Conservation (phyloP, 2,113 vertebrate species). For the Peromyscus californicus region DNA sequence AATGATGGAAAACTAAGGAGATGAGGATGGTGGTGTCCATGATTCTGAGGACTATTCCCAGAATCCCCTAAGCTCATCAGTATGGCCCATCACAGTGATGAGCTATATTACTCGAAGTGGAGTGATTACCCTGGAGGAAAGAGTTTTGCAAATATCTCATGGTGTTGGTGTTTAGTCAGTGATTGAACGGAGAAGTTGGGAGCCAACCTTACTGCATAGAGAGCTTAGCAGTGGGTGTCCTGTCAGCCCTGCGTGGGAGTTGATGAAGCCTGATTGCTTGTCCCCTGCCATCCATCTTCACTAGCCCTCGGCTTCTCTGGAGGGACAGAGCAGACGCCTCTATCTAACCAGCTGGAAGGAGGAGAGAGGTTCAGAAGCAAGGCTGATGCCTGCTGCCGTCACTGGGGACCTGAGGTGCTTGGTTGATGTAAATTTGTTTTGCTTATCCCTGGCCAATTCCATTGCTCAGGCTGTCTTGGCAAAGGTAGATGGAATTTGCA, state of each 20-base stretch:
- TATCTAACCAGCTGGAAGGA: neutral
- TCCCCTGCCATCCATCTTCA: neutral
- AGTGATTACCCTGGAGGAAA: neutral
- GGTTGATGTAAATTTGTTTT: neutral
- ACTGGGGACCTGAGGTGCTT: neutral
- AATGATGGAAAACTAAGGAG: neutral
- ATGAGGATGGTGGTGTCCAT: neutral
- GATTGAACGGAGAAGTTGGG: neutral
- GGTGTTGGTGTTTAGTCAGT: neutral
- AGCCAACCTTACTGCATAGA: neutral
- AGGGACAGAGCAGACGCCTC: neutral
- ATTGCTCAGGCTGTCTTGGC: neutral
- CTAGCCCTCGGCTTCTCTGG: neutral
- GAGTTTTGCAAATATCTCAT: neutral
- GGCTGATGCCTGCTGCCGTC: rapidly evolving
- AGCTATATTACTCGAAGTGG: neutral
- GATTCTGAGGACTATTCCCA: neutral
- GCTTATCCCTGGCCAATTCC: neutral
- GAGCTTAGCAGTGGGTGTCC: neutral
- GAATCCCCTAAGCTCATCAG: neutral
- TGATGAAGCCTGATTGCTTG: neutral
- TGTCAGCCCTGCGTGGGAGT: neutral
- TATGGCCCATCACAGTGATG: neutral
- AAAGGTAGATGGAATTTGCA: neutral
- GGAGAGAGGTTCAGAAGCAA: neutral